Percentiles rank a stretch among this genome's conserved stretches.
Conservation (phyloP, 37 sponge, comb jelly and placozoan genomes). For the Dysidea cf. avara region DNA sequence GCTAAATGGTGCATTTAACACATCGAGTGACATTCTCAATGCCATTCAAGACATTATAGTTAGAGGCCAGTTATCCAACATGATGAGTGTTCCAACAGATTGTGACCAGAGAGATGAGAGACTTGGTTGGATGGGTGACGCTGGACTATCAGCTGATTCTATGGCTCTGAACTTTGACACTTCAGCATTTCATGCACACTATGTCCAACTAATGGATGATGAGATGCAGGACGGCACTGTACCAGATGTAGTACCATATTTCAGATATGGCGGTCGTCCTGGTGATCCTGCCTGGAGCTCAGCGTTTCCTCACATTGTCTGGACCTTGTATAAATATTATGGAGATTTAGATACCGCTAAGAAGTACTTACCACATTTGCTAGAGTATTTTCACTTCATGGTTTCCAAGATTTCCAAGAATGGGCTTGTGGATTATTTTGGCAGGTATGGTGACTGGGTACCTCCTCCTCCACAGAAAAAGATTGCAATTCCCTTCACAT, state of each 20-base stretch:
- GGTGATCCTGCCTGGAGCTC: constrained; percentile 77
- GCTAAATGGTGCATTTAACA: constrained; percentile 31
- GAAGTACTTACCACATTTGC: constrained; percentile 5
- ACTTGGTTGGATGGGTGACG: constrained; percentile 82
- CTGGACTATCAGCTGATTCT: constrained; percentile 62
- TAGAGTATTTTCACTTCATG: constrained; percentile 29
- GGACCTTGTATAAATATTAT: constrained; percentile 32
- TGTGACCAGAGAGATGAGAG: constrained; percentile 72
- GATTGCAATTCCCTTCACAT: constrained; percentile 29
- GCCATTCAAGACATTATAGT: constrained; percentile 42
- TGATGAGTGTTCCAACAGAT: constrained; percentile 72
- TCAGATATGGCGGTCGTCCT: constrained; percentile 54
- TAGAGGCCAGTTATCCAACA: constrained; percentile 60
- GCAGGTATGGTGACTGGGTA: constrained; percentile 74
- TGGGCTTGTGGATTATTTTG: constrained; percentile 39
- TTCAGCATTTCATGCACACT: constrained; percentile 39
- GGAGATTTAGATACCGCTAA: constrained; percentile 18
- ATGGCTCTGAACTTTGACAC: constrained; percentile 64
- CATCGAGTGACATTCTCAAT: constrained; percentile 33
- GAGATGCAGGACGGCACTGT: constrained; percentile 45
- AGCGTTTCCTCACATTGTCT: constrained; percentile 62
- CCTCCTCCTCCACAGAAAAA: constrained; percentile 57
- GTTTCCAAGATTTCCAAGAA: constrained; percentile 28
- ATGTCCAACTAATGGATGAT: constrained; percentile 34
- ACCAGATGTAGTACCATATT: constrained; percentile 74